Conservation (phyloP, 2,888 invertebrate genomes). For the Orthosia gracilis region DNA sequence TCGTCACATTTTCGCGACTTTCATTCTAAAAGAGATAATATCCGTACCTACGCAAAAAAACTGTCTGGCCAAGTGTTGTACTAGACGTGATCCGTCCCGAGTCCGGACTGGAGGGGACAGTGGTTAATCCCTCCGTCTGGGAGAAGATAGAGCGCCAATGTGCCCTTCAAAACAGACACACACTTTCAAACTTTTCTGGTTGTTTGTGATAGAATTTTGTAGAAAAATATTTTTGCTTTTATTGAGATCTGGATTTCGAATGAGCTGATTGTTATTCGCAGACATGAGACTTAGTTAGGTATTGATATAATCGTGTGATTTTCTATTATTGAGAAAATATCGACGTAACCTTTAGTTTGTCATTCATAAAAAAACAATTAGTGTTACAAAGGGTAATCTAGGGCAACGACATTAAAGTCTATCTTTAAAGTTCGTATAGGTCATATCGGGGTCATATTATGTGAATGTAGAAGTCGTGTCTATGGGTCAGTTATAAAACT, state of each 20-base stretch:
- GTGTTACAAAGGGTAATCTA: not conserved
- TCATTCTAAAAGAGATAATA: slow-evolving; percentile 3
- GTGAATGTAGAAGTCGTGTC: too few relatives aligned
- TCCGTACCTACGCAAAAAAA: slow-evolving; percentile 28
- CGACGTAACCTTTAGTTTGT: not conserved
- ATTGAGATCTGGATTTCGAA: slow-evolving; percentile 3
- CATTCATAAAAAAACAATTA: not conserved
- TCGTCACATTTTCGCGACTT: not conserved
- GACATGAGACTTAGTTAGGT: not conserved
- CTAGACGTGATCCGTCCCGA: slow-evolving; percentile 30
- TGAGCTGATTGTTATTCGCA: not conserved
- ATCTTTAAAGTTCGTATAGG: too few relatives aligned
- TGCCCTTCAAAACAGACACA: slow-evolving; percentile 42
- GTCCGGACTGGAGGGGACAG: not conserved
- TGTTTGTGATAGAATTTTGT: slow-evolving; percentile 6
- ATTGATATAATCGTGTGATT: not conserved
- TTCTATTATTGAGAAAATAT: not conserved
- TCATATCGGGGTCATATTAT: too few relatives aligned
- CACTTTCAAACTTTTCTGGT: slow-evolving; percentile 15
- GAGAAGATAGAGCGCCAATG: not conserved
- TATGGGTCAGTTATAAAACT: too few relatives aligned
- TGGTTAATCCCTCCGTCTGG: slow-evolving; percentile 48
- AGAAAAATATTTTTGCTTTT: not conserved
- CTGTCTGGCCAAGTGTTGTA: slow-evolving; percentile 36
- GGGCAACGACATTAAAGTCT: too few relatives aligned